These are phyloP conservation scores for Clamator glandarius DNA, from an alignment of 2,797 vertebrate species.

Conservation along the genomic window DNA sequence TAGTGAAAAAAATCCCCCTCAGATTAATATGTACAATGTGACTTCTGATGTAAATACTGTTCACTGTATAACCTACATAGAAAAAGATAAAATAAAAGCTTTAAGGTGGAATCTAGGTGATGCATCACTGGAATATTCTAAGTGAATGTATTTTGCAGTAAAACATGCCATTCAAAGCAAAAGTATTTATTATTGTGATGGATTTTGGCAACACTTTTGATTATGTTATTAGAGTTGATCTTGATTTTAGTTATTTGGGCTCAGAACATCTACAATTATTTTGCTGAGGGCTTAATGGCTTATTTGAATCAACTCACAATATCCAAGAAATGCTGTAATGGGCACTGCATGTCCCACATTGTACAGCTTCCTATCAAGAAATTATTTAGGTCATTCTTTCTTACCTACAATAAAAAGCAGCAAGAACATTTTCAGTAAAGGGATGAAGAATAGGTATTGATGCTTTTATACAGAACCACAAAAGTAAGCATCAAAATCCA, in stretches of 20 bases:
- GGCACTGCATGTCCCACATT: slow-evolving; percentile 16
- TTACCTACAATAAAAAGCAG: slow-evolving; percentile 7
- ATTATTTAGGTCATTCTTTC: slow-evolving; percentile 59
- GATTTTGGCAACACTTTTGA: neutral
- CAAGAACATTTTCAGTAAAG: slow-evolving; percentile 18
- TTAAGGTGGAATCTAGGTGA: slow-evolving; percentile 45
- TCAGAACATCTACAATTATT: neutral
- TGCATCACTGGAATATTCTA: neutral
- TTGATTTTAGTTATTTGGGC: neutral
- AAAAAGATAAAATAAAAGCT: neutral
- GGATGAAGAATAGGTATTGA: neutral
- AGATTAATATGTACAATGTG: slow-evolving; percentile 51
- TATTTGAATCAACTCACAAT: neutral
- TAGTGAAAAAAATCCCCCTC: slow-evolving; percentile 46
- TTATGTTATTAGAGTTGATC: neutral
- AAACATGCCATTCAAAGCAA: neutral
- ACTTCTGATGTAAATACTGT: slow-evolving; percentile 10
- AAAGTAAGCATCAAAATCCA: neutral
- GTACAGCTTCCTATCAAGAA: slow-evolving; percentile 1
- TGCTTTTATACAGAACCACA: neutral
- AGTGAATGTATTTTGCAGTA: neutral
- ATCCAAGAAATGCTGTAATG: neutral
- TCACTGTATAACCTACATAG: slow-evolving; percentile 32
- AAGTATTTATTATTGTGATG: neutral
- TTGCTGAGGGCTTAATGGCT: neutral